Evolutionary conservation across 2,113 vertebrate genomes (phyloP), one percentile per base, ranked within the genome.

Genomic region (Onychostruthus taczanowskii): DNA sequence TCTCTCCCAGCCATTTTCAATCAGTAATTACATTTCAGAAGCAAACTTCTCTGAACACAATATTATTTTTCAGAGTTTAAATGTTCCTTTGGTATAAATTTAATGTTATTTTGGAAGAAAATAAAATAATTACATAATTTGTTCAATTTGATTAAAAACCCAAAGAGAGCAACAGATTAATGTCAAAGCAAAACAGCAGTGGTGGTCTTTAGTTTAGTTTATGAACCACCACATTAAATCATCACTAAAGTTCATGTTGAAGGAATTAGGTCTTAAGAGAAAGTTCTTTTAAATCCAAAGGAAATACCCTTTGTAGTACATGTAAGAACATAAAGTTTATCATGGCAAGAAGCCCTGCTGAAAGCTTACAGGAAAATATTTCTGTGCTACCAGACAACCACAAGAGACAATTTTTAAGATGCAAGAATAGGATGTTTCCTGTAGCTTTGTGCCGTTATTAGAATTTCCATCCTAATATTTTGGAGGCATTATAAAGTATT

Each of bases 361-460:
- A 92, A 81, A 91, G 61, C 76, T 93, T 78, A 72, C 58, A 94
- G 61, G 81, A 92, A 89, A 96, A 72, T 84, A 69, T 86, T 94
- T 92, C 90, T 84, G 31, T 81, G 83, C 80, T 94, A 94, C 90
- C 83, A 97, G 96, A 95, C 83, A 93, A 93, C 92, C 94, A 81
- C 90, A 95, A 93, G 83, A 96, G 93, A 96, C 83, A 75, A 81
- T 74, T 93, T 81, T 84, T 27, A 93, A 90, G 21, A 75, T 84
- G 41, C 83, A 84, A 93, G 92, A 91, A 95, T 75, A 78, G 46
- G 76, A 93, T 72, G 61, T 75, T 95, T 94, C 80, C 80, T 56
- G 26, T 59, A 90, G 64, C 21, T 81, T 88, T 68, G 24, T 64
- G 30, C 43, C 73, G 43, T 46, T 79, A 56, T 68, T 86, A 90